Evolutionary conservation across 2,113 vertebrate species (phyloP), one percentile per base, ranked within the genome.

Genomic region (Mionectes macconnelli): DNA sequence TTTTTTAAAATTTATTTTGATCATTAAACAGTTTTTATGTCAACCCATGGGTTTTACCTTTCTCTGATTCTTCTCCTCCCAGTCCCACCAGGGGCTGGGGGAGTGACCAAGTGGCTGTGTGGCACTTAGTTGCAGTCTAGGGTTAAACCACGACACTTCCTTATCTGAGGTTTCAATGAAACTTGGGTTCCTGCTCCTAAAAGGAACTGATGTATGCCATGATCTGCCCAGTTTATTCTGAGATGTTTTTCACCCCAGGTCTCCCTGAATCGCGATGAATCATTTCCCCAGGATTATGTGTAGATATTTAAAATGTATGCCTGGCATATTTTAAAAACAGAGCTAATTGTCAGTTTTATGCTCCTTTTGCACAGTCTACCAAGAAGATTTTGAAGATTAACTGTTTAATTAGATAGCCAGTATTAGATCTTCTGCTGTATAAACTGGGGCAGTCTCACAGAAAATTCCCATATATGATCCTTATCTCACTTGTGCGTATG

Each of bases 251-350:
- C 42, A 56, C 79, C 73, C 92, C 64, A 62, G 81, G 31, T 87
- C 89, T 87, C 90, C 84, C 68, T 92, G 69, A 59, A 87, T 70
- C 0, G 0, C n/a, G 74, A 31, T 84, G 83, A 95, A 90, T 93
- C 88, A 84, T 75, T 95, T 96, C 60, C 87, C 68, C 45, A 72
- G 50, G 67, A 87, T 93, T 84, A 81, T 44, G 15, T 47, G 55
- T 6, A 3, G 64, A 50, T 86, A 88, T 90, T 93, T 81, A 70
- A 90, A 87, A 84, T 84, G 52, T 47, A 27, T 4, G 4, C 52
- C 66, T 62, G 47, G 10, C 4, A 0, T 86, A 81, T 75, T 90
- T 87, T 16, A 90, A 84, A 90, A 86, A 31, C 17, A 19, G 40
- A 89, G 28, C 5, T 93, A 92, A 92, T 88, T 91, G 66, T 42